These are phyloP conservation scores for Lasius platythorax DNA, from an alignment of 2,888 invertebrate genomes.

Conservation along the genomic window DNA sequence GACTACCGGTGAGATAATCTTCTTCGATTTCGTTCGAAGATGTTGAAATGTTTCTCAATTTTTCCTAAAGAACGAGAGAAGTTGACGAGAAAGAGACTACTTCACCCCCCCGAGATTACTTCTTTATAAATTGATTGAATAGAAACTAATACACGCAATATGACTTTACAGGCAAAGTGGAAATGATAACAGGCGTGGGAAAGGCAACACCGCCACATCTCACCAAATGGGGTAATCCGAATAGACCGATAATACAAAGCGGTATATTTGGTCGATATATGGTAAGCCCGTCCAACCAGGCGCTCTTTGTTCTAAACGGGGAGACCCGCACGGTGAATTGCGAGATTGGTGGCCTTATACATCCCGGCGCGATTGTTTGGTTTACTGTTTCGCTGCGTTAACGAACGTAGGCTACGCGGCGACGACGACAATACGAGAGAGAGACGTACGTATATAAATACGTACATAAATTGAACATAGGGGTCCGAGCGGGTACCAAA, in stretches of 20 bases:
- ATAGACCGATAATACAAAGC: constrained; percentile 90
- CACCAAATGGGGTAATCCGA: constrained; percentile 89
- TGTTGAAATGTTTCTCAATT: neutral
- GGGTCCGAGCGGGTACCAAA: constrained; percentile 8
- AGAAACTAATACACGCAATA: neutral
- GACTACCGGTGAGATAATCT: constrained; percentile 87
- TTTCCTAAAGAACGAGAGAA: neutral
- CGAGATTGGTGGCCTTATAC: constrained; percentile 90
- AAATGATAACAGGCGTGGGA: constrained; percentile 91
- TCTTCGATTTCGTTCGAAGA: neutral
- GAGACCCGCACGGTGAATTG: constrained; percentile 91
- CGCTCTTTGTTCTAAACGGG: constrained; percentile 91
- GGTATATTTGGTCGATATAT: constrained; percentile 91
- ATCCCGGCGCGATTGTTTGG: constrained; percentile 90
- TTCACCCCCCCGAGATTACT: neutral
- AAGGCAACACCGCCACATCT: constrained; percentile 87
- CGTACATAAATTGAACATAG: constrained; percentile 52
- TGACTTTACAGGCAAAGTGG: constrained; percentile 89
- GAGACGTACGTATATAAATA: constrained; percentile 49
- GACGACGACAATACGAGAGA: constrained; percentile 56
- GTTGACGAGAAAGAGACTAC: neutral
- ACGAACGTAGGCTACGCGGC: constrained; percentile 60
- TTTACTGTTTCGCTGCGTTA: constrained; percentile 88
- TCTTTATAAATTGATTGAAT: neutral
- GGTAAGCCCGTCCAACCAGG: constrained; percentile 91